Base-by-base conservation (phyloP, 2,797 vertebrate genomes). In the Molossus alvarezi region DNA sequence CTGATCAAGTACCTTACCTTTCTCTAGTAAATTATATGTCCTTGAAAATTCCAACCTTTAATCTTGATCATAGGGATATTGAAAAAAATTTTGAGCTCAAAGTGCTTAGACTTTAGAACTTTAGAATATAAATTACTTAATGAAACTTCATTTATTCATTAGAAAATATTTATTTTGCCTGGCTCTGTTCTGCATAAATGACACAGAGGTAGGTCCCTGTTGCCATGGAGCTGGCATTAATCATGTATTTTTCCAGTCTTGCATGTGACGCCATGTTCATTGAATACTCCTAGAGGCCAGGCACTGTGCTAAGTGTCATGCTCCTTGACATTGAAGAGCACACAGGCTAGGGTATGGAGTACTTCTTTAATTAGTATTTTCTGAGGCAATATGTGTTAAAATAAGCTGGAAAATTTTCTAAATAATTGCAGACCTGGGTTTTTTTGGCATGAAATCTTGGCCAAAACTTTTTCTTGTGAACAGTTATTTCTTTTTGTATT, bases 391-490 rank as follows among this genome's bases (percentile, higher is more conserved):
- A 76, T 14, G 6, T 67, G 3, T 88, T 88, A 85, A 95, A 96
- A 48, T 87, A 81, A 93, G 14, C 23, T 57, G n/a, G 6, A 57
- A 29, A 37, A n/a, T 90, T 88, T 75, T 29, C 57, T 79, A 94
- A 94, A 60, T 87, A 58, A 80, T 37, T 94, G 53, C 53, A 80
- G 48, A 33, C 20, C 53, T 29, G 73, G 55, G n/a, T 62, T 72
- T 67, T 84, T 82, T 76, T 37, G 15, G 4, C 12, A 83, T 62
- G 41, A 95, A 88, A 3, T 75, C 15, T 93, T 94, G 27, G 21
- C n/a, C 53, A 73, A 96, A 94, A 55, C 48, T 84, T 91, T 51
- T 83, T 69, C 8, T 91, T 9, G 76, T 92, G 62, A 90, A 60
- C 77, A 33, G 1, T 79, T 79, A 83, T 62, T 95, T 93, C 33